Evolutionary conservation across 2,113 vertebrate genomes (phyloP).

Genomic region (Tylochromis polylepis): DNA sequence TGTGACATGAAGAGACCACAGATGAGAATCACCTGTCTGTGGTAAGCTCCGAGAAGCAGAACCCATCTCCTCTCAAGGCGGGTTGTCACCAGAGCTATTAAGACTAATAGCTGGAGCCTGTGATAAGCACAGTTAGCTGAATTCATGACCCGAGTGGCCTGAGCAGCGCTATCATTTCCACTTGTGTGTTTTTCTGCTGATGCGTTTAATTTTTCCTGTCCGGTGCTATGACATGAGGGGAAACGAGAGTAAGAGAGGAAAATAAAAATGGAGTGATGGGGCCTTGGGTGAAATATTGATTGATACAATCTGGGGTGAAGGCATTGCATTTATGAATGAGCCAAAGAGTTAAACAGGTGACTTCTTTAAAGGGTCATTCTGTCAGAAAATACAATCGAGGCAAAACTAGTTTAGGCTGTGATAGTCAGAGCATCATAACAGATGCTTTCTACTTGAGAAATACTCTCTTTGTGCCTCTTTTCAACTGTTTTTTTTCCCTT

Average conservation of each 20-base stretch:
- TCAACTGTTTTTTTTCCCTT: not conserved
- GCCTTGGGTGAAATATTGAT: conserved; percentile 49
- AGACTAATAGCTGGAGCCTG: conserved; percentile 59
- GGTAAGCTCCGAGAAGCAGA: conserved; percentile 10
- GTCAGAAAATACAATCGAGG: not conserved
- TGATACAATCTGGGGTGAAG: conserved; percentile 8
- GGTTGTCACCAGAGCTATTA: conserved; percentile 56
- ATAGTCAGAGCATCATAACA: not conserved
- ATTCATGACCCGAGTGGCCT: conserved; percentile 61
- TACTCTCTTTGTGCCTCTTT: not conserved
- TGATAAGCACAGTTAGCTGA: conserved; percentile 63
- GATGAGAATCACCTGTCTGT: conserved; percentile 60
- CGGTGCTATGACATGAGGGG: conserved; percentile 32
- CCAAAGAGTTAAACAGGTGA: not conserved
- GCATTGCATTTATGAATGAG: not conserved
- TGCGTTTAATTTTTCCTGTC: conserved; percentile 60
- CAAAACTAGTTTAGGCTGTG: not conserved
- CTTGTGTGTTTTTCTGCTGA: conserved; percentile 70
- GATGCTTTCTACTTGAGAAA: not conserved
- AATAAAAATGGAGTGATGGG: conserved; percentile 32
- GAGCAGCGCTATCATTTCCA: conserved; percentile 55
- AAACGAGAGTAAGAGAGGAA: conserved; percentile 11
- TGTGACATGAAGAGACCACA: conserved; percentile 29
- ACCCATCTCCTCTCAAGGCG: conserved; percentile 40
- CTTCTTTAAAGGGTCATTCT: not conserved